Evolutionary conservation across 2,113 vertebrate genomes (phyloP).

Genomic region (Myrmecobius fasciatus): DNA sequence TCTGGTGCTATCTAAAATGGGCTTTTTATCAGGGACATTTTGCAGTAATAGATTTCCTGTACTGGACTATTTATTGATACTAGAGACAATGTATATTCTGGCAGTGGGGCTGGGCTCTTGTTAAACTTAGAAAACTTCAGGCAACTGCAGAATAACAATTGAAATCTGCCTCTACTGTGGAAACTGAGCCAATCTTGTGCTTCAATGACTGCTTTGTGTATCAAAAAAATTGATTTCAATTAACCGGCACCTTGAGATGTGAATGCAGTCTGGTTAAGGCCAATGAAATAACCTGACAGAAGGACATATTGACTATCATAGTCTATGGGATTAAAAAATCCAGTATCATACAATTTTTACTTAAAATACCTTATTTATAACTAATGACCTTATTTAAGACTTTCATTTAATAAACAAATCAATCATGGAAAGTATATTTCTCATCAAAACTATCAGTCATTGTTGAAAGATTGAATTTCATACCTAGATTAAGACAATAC

Average conservation of each 20-base stretch:
- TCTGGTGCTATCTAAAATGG: not conserved
- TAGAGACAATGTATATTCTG: not conserved
- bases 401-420: not conserved
- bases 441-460: not conserved
- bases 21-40: not conserved
- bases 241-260: not conserved
- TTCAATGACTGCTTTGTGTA: not conserved
- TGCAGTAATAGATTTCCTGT: not conserved
- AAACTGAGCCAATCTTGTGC: not conserved
- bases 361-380: not conserved
- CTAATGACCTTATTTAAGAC: not conserved
- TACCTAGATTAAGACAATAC: not conserved
- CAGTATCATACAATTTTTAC: not conserved
- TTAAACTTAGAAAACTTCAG: not conserved
- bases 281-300: not conserved
- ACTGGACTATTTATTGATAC: not conserved
- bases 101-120: not conserved
- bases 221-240: not conserved
- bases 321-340: not conserved
- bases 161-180: not conserved
- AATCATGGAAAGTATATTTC: not conserved
- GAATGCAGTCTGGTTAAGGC: not conserved
- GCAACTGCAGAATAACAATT: not conserved
- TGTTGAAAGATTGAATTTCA: not conserved
- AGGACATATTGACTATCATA: not conserved